These are phyloP conservation scores for Dolichopus griseipennis DNA, from an alignment of 2,888 invertebrate species.

Conservation along the genomic window DNA sequence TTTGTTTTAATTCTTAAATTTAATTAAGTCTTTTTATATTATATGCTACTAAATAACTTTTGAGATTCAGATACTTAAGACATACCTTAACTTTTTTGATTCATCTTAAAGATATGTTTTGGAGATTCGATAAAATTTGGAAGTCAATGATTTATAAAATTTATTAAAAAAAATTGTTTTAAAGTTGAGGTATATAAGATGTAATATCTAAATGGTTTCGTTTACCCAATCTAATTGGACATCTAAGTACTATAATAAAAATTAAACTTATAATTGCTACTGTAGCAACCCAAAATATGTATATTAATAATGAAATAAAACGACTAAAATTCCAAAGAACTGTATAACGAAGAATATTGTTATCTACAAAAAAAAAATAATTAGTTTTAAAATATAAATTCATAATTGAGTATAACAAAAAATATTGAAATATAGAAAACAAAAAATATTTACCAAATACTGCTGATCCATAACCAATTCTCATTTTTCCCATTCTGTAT, in stretches of 20 bases:
- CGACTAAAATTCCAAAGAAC: conserved; percentile 40
- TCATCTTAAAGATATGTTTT: too few relatives aligned
- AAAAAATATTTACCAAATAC: conserved; percentile 53
- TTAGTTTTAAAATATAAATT: not conserved
- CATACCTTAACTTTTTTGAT: too few relatives aligned
- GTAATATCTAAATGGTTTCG: conserved; percentile 30
- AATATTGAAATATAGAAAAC: not conserved
- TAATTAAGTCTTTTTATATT: too few relatives aligned
- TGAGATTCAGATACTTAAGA: too few relatives aligned
- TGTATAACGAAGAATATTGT: conserved; percentile 34
- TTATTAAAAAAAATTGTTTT: conserved; percentile 16
- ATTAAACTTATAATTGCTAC: conserved; percentile 31
- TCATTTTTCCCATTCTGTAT: conserved; percentile 85
- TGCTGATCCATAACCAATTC: conserved; percentile 81
- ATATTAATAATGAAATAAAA: conserved; percentile 33
- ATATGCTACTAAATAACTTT: too few relatives aligned
- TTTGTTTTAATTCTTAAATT: too few relatives aligned
- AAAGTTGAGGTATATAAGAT: conserved; percentile 38
- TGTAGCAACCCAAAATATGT: conserved; percentile 36
- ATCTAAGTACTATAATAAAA: conserved; percentile 40
- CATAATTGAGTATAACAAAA: not conserved
- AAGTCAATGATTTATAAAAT: not conserved
- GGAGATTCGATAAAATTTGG: not conserved
- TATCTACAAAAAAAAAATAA: not conserved
- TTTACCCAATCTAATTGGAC: conserved; percentile 38